Evolutionary conservation across 2,113 vertebrate species (phyloP), one percentile per base, ranked within the genome.

Genomic region (Saguinus midas): DNA sequence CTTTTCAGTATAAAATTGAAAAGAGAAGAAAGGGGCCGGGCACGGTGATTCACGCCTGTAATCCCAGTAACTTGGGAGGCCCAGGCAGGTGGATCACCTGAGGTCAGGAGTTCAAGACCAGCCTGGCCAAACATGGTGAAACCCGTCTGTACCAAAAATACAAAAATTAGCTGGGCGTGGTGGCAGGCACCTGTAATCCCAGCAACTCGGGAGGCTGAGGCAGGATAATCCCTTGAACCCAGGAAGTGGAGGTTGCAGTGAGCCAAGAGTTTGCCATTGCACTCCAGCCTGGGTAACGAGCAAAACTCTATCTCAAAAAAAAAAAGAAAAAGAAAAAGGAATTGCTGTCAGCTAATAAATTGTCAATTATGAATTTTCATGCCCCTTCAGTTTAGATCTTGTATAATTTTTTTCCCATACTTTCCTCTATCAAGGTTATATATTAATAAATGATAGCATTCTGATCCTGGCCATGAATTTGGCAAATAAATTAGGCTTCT

Each of bases 401-500:
- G 0, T 37, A 7, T 95, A 75, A 37, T 87, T 87, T 93, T 87
- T 93, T 90, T 73, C 55, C 57, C 40, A n/a, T 85, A 25, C 37
- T 84, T 8, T 94, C 50, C 48, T 93, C 81, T 90, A n/a, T 88
- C 55, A 61, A 20, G 55, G 20, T 90, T 87, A 45, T 40, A 27
- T 91, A 61, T 87, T 90, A 78, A 55, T 87, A 90, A 91, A 87
- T n/a, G 48, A 78, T 89, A 92, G 45, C 48, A 37, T 96, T 96
- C 79, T 79, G 40, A 76, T 91, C 37, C 57, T 94, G 35, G 10
- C 25, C 8, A 3, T 84, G 72, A 90, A 13, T 76, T 72, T 32
- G 9, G 8, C 50, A 88, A 55, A 66, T 81, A 79, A 68, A 79
- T 86, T 76, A 78, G 55, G 12, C 14, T 20, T 25, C 68, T 83